Conservation (phyloP, 2,888 invertebrate species). For the Macaria liturata region DNA sequence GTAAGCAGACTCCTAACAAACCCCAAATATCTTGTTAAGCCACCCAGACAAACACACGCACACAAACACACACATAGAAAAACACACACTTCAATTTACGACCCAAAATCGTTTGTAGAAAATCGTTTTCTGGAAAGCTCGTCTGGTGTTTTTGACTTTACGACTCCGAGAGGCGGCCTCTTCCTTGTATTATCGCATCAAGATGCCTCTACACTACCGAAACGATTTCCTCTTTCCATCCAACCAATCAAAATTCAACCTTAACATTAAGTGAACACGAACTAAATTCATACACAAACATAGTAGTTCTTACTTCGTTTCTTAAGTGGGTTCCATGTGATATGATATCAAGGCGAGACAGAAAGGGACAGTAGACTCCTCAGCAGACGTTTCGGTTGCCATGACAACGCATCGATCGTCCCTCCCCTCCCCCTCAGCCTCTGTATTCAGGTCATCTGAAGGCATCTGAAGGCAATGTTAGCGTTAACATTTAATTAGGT, state of each 20-base stretch:
- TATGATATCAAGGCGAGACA: conserved; percentile 83
- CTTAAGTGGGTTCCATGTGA: conserved; percentile 56
- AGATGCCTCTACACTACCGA: conserved; percentile 47
- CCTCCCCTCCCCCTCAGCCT: conserved; percentile 62
- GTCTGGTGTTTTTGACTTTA: conserved; percentile 64
- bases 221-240: conserved; percentile 36
- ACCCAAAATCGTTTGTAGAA: conserved; percentile 26
- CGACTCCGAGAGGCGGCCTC: conserved; percentile 63
- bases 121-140: conserved; percentile 21
- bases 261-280: neutral
- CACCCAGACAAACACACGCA: conserved; percentile 62
- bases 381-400: conserved; percentile 82
- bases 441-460: conserved; percentile 78
- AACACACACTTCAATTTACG: conserved; percentile 43
- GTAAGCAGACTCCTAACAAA: conserved; percentile 76
- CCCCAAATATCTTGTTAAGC: conserved; percentile 80
- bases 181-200: conserved; percentile 74
- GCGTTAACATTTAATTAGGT: conserved; percentile 40
- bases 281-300: conserved; percentile 2
- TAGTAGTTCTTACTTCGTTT: conserved; percentile 39
- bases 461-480: conserved; percentile 52
- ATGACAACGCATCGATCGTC: conserved; percentile 80
- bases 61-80: conserved; percentile 28
- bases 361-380: conserved; percentile 82
- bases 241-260: conserved; percentile 30